A percentile compares a stretch with the other conserved stretches of the same genome.
Evolutionary conservation across 2,797 vertebrate genomes (phyloP).

Genomic region (Synaphobranchus kaupii): DNA sequence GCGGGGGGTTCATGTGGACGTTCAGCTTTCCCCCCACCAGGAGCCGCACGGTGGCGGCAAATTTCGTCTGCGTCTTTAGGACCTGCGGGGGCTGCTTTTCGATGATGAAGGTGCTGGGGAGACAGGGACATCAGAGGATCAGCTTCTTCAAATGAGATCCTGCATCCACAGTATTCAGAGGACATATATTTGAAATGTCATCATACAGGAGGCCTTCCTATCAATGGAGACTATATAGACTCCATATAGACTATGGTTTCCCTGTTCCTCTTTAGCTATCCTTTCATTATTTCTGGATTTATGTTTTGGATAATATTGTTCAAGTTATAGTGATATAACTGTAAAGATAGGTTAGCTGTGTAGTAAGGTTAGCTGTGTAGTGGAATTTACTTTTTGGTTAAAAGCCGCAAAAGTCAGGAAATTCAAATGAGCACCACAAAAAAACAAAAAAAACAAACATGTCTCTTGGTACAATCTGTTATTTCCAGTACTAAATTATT

Average conservation of each 20-base stretch:
- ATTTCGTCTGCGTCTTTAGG: conserved; percentile 92
- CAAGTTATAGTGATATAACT: too few species aligned
- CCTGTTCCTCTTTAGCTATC: neutral
- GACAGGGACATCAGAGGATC: neutral
- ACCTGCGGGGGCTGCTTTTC: conserved; percentile 97
- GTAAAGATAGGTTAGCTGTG: too few species aligned
- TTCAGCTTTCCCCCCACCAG: conserved; percentile 94
- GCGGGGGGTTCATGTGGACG: conserved; percentile 96
- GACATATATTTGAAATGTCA: neutral
- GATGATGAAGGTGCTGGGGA: conserved; percentile 89
- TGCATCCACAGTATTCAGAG: neutral
- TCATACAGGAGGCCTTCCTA: neutral
- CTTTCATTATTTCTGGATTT: neutral
- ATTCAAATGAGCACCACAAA: too few species aligned
- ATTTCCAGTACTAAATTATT: too few species aligned
- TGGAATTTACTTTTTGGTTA: too few species aligned
- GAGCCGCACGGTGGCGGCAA: conserved; percentile 89
- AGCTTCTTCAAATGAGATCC: neutral
- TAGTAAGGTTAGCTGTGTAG: too few species aligned
- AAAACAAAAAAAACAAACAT: too few species aligned
- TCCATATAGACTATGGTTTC: too few species aligned
- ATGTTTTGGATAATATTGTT: too few species aligned
- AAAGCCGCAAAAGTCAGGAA: too few species aligned
- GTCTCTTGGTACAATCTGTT: too few species aligned
- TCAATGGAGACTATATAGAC: neutral